Percentiles rank a stretch among this genome's conserved stretches.
Evolutionary conservation across 2,113 vertebrate genomes (phyloP).

Genomic region (Sander lucioperca): DNA sequence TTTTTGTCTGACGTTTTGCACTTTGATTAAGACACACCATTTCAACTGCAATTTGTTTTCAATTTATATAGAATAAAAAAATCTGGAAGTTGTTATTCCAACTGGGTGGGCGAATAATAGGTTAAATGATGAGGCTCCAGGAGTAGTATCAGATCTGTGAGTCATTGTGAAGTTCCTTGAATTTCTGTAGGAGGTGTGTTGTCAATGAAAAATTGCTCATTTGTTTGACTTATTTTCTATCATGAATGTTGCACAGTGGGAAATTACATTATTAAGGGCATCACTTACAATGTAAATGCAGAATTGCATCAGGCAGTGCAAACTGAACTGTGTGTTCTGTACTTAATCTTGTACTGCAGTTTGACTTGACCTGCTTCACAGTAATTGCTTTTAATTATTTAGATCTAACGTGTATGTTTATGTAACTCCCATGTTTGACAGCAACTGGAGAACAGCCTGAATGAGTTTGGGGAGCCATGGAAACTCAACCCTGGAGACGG

Average conservation of each 20-base stretch:
- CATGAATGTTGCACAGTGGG: background rate
- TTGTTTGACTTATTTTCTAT: slow-evolving; percentile 10
- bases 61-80: too few relatives aligned
- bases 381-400: slow-evolving; percentile 9
- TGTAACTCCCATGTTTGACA: slow-evolving; percentile 61
- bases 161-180: slow-evolving; percentile 34
- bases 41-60: too few relatives aligned
- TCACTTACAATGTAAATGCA: background rate
- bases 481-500: slow-evolving; percentile 92
- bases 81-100: too few relatives aligned
- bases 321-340: background rate
- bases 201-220: slow-evolving; percentile 16
- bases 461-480: slow-evolving; percentile 93
- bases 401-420: slow-evolving; percentile 15
- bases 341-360: background rate
- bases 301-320: background rate
- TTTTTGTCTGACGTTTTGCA: too few relatives aligned
- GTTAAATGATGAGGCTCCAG: background rate
- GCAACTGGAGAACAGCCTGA: slow-evolving; percentile 94
- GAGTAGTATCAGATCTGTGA: slow-evolving; percentile 46
- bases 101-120: background rate
- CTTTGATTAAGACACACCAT: too few relatives aligned
- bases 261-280: background rate
- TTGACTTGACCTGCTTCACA: background rate
- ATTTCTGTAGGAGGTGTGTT: slow-evolving; percentile 30